These are phyloP conservation scores for Pteronotus mesoamericanus DNA, from an alignment of 2,797 vertebrate species.

Conservation along the genomic window DNA sequence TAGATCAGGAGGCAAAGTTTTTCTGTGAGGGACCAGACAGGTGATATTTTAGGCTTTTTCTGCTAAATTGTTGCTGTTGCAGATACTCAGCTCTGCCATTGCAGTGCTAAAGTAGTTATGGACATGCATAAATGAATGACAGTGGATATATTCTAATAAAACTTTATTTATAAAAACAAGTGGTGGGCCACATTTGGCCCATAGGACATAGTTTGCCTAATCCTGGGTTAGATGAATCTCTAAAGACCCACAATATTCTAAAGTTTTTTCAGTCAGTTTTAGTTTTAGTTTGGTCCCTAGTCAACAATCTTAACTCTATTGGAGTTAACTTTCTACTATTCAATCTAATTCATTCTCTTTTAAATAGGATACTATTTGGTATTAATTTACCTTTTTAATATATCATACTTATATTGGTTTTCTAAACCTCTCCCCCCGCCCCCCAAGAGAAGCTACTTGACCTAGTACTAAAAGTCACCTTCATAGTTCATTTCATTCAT, in stretches of 20 bases:
- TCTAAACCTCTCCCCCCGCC: background rate
- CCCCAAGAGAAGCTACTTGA: background rate
- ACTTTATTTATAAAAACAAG: background rate
- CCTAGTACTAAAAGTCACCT: background rate
- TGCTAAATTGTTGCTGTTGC: background rate
- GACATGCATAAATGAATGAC: background rate
- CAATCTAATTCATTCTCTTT: background rate
- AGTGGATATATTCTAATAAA: background rate
- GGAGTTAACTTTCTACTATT: background rate
- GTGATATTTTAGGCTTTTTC: background rate
- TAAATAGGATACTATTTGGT: background rate
- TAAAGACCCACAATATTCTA: background rate
- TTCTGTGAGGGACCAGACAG: background rate
- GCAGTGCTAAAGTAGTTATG: background rate
- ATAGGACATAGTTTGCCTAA: background rate
- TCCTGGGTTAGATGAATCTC: background rate
- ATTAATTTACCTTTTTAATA: background rate
- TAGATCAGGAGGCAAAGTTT: background rate
- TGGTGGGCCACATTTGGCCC: background rate
- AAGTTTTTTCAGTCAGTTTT: background rate
- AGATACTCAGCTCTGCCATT: background rate
- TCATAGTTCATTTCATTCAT: background rate
- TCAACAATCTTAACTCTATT: background rate
- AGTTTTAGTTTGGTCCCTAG: conserved; percentile 3
- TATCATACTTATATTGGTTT: background rate